A percentile compares a stretch with the other conserved stretches of the same genome.
Conservation (phyloP, 2,888 invertebrate genomes). For the Dione juno region DNA sequence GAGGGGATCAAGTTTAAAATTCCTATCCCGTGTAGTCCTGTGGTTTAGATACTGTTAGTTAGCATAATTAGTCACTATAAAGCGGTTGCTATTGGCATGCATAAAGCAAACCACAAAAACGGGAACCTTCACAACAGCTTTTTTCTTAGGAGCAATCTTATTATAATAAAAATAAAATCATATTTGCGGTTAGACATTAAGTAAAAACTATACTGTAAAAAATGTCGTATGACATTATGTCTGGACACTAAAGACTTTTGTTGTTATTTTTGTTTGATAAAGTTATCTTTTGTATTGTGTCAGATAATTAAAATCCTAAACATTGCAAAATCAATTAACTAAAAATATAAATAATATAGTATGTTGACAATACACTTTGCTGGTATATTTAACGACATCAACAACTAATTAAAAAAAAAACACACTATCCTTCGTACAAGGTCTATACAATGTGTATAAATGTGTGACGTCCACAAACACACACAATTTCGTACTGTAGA, state of each 20-base stretch:
- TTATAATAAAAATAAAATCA: slow-evolving; percentile 16
- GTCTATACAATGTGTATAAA: slow-evolving; percentile 3
- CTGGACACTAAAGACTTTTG: not conserved
- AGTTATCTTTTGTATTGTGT: not conserved
- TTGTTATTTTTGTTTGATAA: not conserved
- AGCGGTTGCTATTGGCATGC: slow-evolving; percentile 52
- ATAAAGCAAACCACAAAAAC: slow-evolving; percentile 58
- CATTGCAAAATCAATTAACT: not conserved
- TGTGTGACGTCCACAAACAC: slow-evolving; percentile 20
- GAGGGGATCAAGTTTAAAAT: slow-evolving; percentile 6
- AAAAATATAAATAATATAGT: not conserved
- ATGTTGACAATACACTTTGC: not conserved
- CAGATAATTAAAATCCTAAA: not conserved
- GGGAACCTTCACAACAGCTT: slow-evolving; percentile 54
- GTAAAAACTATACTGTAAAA: slow-evolving; percentile 2
- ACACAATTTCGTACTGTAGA: slow-evolving; percentile 11
- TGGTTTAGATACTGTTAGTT: slow-evolving; percentile 57
- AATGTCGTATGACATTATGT: slow-evolving; percentile 5
- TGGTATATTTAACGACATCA: not conserved
- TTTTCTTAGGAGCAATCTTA: slow-evolving; percentile 37
- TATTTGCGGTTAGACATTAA: slow-evolving; percentile 25
- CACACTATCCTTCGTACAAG: no score
- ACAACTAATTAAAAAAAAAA: not conserved
- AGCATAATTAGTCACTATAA: slow-evolving; percentile 53
- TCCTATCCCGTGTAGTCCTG: slow-evolving; percentile 47